phyloP scores from a whole-genome alignment of 2,113 vertebrate genomes.

The Candoia aspera region DNA sequence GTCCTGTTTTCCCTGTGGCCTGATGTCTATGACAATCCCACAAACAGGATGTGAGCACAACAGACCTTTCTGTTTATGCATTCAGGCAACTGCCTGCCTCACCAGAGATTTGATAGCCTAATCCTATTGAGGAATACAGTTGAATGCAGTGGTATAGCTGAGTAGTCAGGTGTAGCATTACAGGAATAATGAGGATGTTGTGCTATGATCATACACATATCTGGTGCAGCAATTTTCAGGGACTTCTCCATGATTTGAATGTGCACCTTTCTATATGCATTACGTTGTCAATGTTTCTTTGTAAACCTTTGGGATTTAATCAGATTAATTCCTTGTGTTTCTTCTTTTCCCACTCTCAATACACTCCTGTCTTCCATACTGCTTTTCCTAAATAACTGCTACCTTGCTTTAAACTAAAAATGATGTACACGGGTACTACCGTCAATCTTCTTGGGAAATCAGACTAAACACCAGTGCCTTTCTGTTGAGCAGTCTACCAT shows the following conservation, averaged over 20 bases:
- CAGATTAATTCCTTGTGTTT: slow-evolving; percentile 75
- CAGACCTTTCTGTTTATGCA: neutral
- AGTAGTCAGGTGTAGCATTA: neutral
- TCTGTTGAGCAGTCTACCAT: slow-evolving; percentile 97
- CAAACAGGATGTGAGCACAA: neutral
- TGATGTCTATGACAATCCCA: neutral
- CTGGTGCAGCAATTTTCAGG: neutral
- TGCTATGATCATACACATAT: neutral
- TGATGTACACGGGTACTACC: slow-evolving; percentile 69
- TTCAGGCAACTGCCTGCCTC: neutral
- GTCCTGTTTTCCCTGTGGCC: neutral
- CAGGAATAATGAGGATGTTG: neutral
- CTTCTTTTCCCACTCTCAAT: slow-evolving; percentile 68
- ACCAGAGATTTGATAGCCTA: too few species aligned
- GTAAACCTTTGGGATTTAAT: slow-evolving; percentile 70
- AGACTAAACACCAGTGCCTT: slow-evolving; percentile 93
- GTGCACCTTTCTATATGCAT: slow-evolving; percentile 11
- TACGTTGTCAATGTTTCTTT: slow-evolving; percentile 39
- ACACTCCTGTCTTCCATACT: slow-evolving; percentile 63
- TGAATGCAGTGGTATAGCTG: neutral
- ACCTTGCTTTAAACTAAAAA: slow-evolving; percentile 73
- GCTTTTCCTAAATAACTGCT: slow-evolving; percentile 76
- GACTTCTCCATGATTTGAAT: slow-evolving; percentile 22
- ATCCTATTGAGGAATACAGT: too few species aligned
- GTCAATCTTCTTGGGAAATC: slow-evolving; percentile 74